Evolutionary conservation across 2,113 vertebrate genomes (phyloP).

Genomic region (Cinclus cinclus): DNA sequence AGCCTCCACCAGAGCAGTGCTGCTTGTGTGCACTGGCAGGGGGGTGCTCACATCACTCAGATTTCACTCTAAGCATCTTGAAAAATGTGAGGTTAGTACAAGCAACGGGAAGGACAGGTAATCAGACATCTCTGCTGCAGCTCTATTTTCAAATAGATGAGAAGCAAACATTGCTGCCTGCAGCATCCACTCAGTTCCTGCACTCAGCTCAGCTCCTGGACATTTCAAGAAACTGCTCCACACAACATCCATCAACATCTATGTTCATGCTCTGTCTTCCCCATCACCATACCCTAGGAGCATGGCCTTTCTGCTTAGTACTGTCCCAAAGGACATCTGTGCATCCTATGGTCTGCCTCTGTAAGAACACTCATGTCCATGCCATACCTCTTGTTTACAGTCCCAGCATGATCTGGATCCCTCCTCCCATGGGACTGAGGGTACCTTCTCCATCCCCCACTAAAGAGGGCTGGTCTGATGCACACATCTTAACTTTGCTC

Average conservation of each 20-base stretch:
- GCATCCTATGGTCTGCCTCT: background rate
- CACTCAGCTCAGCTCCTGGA: background rate
- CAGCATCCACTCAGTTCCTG: background rate
- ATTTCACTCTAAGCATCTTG: background rate
- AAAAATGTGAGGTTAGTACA: accelerated
- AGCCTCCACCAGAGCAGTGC: accelerated
- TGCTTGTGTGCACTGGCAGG: background rate
- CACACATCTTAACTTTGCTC: background rate
- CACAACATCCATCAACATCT: accelerated
- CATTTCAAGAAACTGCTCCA: background rate
- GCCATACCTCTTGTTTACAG: background rate
- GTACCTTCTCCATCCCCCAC: background rate
- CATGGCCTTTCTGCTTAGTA: background rate
- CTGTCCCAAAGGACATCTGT: background rate
- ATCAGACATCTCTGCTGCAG: background rate
- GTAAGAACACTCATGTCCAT: accelerated
- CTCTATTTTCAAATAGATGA: background rate
- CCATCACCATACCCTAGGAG: accelerated
- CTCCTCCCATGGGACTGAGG: background rate
- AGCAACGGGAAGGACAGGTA: background rate
- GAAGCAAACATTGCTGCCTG: background rate
- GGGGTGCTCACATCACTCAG: background rate
- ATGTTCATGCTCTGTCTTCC: background rate
- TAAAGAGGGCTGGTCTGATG: background rate
- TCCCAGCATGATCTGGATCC: background rate